Evolutionary conservation across 2,113 vertebrate species (phyloP).

Genomic region (Abramis brama): DNA sequence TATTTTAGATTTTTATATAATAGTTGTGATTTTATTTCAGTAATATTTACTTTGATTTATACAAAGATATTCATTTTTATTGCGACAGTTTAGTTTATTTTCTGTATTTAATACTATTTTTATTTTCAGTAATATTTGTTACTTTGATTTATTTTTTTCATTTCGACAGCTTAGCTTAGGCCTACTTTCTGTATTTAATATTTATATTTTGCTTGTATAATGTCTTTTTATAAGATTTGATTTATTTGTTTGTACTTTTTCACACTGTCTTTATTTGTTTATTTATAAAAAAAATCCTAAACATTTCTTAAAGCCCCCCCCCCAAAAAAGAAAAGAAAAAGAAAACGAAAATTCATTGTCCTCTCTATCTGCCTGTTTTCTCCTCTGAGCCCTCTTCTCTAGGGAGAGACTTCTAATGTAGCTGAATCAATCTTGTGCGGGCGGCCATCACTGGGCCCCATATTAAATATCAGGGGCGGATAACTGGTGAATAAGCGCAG

Average conservation of each 20-base stretch:
- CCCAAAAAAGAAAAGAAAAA: no score
- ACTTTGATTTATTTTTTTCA: not conserved
- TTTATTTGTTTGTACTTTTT: not conserved
- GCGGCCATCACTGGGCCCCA: constrained; percentile 51
- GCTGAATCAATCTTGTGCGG: constrained; percentile 56
- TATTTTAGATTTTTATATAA: not conserved
- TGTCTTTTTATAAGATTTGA: not conserved
- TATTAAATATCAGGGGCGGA: constrained; percentile 73
- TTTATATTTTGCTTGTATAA: not conserved
- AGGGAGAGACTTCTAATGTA: constrained; percentile 40
- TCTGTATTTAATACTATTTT: no score
- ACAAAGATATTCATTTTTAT: not conserved
- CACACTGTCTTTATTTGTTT: not conserved
- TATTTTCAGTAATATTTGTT: not conserved
- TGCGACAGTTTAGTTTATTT: not conserved
- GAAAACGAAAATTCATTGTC: not conserved
- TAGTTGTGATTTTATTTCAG: not conserved
- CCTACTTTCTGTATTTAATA: not conserved
- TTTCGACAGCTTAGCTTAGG: not conserved
- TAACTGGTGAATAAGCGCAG: constrained; percentile 66
- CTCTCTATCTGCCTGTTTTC: constrained; percentile 2
- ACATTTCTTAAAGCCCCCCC: no score
- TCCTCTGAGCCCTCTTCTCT: constrained; percentile 37
- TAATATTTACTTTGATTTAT: not conserved
- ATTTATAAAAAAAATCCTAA: no score